Evolutionary conservation across 35 echinoderm and acorn worm species (phyloP).

Genomic region (Strongylocentrotus purpuratus): DNA sequence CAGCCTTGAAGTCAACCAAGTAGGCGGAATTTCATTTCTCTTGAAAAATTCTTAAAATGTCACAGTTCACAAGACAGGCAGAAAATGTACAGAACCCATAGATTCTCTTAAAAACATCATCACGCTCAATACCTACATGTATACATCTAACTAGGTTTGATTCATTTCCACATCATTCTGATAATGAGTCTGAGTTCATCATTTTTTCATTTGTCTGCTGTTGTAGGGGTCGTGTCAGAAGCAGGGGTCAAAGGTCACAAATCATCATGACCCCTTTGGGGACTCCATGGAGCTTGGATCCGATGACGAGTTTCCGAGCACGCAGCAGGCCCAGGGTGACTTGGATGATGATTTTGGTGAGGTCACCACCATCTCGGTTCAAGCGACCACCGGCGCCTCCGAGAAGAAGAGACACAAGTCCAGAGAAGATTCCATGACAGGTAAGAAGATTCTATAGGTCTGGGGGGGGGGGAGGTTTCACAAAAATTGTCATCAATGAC

Average conservation of each 20-base stretch:
- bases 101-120: no score
- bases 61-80: no score
- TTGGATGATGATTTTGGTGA: constrained; percentile 53
- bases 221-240: constrained; percentile 8
- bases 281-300: constrained; percentile 41
- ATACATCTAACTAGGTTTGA: no score
- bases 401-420: not conserved
- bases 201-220: not conserved
- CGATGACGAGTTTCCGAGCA: constrained; percentile 57
- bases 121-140: no score
- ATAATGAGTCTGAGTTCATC: no score
- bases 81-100: no score
- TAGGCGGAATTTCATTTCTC: no score
- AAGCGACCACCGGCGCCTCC: not conserved
- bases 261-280: constrained; percentile 23
- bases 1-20: no score
- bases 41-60: no score
- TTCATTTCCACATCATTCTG: no score
- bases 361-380: not conserved
- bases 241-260: not conserved
- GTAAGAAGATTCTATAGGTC: not conserved
- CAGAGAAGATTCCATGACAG: not conserved
- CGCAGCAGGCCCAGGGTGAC: constrained; percentile 20
- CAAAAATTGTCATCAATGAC: no score
- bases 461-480: no score